These are phyloP conservation scores for Karalla daura DNA, from an alignment of 2,797 vertebrate species.

Conservation along the genomic window DNA sequence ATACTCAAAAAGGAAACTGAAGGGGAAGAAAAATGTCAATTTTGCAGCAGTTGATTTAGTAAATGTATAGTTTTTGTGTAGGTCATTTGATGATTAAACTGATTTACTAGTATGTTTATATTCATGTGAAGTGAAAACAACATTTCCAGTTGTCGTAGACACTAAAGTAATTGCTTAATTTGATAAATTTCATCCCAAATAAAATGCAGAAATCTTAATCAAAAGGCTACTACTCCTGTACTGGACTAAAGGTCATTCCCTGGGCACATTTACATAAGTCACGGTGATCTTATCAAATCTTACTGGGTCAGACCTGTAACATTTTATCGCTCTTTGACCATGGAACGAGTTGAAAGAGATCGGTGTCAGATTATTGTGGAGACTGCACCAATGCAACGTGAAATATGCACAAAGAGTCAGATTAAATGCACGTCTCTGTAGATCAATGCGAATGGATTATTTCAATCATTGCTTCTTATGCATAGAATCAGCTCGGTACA, in stretches of 20 bases:
- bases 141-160: neutral
- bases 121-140: neutral
- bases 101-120: too few species aligned
- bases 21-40: neutral
- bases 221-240: neutral
- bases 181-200: neutral
- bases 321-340: too few species aligned
- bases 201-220: neutral
- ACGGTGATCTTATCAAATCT: too few species aligned
- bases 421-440: neutral
- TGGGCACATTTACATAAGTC: too few species aligned
- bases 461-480: neutral
- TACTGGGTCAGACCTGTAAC: too few species aligned
- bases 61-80: neutral
- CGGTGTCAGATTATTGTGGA: neutral
- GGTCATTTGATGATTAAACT: neutral
- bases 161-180: neutral
- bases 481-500: neutral
- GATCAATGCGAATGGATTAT: neutral
- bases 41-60: neutral
- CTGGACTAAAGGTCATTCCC: neutral
- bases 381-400: neutral
- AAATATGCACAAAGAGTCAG: neutral
- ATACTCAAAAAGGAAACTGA: neutral
- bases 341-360: too few species aligned